Percentiles rank a stretch among this genome's conserved stretches.
Conservation (phyloP, 23 tunicate species). For the Ascidia mentula region DNA sequence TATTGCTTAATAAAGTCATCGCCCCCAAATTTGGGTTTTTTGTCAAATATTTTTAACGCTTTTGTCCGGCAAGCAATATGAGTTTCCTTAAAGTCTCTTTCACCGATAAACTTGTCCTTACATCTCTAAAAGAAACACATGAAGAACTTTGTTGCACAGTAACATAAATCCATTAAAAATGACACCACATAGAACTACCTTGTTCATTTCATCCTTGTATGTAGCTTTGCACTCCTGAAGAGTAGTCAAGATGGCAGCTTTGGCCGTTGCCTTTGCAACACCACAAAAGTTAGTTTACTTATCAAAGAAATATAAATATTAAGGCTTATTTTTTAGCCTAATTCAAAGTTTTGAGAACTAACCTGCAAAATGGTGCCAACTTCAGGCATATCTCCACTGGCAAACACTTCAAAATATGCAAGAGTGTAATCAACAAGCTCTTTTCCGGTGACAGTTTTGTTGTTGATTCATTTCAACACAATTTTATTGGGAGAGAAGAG, state of each 20-base stretch:
- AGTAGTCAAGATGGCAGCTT: not conserved
- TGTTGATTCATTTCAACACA: not conserved
- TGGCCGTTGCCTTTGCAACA: not conserved
- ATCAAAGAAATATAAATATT: too few species aligned
- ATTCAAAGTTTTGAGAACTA: not conserved
- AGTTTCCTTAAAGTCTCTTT: not conserved
- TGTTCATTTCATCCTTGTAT: not conserved
- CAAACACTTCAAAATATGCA: not conserved
- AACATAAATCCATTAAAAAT: too few species aligned
- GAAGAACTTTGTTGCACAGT: too few species aligned
- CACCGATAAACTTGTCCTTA: not conserved
- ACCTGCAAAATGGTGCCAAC: not conserved
- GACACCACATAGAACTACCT: not conserved
- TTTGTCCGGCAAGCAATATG: not conserved
- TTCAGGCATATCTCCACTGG: slow-evolving; percentile 3
- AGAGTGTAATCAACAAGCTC: not conserved
- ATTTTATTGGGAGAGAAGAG: not conserved
- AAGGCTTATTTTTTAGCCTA: not conserved
- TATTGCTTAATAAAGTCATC: not conserved
- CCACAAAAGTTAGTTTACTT: too few species aligned
- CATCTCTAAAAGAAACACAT: not conserved
- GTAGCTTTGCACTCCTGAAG: not conserved
- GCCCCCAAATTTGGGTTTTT: not conserved
- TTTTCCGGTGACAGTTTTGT: not conserved
- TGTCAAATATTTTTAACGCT: not conserved